Base-by-base conservation (phyloP, 2,797 vertebrate species). In the Chaetodon trifasciatus region DNA sequence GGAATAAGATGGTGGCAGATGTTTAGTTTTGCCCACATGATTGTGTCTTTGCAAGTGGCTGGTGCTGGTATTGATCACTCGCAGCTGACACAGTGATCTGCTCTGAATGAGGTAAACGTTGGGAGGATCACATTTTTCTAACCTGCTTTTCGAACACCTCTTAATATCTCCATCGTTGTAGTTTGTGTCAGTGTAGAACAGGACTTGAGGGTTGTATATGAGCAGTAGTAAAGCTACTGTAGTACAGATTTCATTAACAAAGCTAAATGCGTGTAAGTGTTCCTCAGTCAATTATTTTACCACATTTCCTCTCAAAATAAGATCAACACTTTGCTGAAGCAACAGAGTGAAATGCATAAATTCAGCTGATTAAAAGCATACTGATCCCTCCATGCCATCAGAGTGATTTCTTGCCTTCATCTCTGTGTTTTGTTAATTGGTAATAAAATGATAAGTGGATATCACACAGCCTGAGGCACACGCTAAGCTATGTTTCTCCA, bases 361-460 rank as follows among this genome's bases (percentile, higher is more conserved):
- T 84, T 79, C 65, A 74, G 60, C 71, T 81, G 70, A 86, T 91
- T 90, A 86, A 82, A 86, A 84, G 81, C 73, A 57, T 16, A 66
- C 75, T 77, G 58, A 79, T 50, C 64, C 62, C 62, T 64, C 39
- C 72, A 74, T 61, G 66, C 57, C 76, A 72, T 69, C 72, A 84
- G 60, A 83, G 58, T 76, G 57, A 87, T 86, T 82, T 80, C 75
- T 75, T 86, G 50, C 70, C 83, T 76, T 76, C 73, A 80, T 80
- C 73, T 68, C 78, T 74, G 81, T 79, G 81, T 81, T 85, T 70
- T 90, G 81, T 88, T 93, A 91, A 92, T 93, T 94, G 85, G 76
- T 88, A 89, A 91, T 92, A 82, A 87, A 90, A 85, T 86, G 62
- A 92, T 90, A 90, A 89, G 89, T 87, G 80, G 80, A 83, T 91